Evolutionary conservation across 2,797 vertebrate genomes (phyloP).

Genomic region (Pantherophis vulpinus): DNA sequence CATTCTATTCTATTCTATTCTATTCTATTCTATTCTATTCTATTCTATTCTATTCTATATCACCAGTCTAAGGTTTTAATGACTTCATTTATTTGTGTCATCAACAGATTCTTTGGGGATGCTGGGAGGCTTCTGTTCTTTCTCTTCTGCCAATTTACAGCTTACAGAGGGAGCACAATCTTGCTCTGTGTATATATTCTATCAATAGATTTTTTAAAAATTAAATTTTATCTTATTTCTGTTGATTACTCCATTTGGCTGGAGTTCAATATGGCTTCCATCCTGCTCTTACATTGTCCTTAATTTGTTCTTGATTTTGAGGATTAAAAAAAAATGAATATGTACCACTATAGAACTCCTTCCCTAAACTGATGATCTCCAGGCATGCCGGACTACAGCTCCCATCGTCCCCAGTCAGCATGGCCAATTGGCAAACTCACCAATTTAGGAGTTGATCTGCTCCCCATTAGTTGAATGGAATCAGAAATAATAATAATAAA

Average conservation of each 20-base stretch:
- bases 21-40: too few relatives aligned
- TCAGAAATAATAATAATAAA: background rate
- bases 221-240: background rate
- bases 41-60: too few relatives aligned
- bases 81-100: constrained; percentile 24
- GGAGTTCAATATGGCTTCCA: background rate
- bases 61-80: background rate
- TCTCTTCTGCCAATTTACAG: background rate
- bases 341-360: background rate
- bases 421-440: background rate
- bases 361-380: background rate
- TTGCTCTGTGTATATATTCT: background rate
- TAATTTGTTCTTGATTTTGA: background rate
- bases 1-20: too few relatives aligned
- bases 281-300: background rate
- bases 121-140: background rate
- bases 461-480: background rate
- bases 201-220: background rate
- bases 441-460: background rate
- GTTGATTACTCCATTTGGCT: background rate
- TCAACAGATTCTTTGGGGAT: constrained; percentile 20
- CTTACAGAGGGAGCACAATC: background rate
- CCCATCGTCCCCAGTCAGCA: background rate
- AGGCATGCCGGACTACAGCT: background rate
- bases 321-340: background rate